These are phyloP conservation scores for Nicator chloris DNA, from an alignment of 2,113 vertebrate genomes.

Conservation along the genomic window DNA sequence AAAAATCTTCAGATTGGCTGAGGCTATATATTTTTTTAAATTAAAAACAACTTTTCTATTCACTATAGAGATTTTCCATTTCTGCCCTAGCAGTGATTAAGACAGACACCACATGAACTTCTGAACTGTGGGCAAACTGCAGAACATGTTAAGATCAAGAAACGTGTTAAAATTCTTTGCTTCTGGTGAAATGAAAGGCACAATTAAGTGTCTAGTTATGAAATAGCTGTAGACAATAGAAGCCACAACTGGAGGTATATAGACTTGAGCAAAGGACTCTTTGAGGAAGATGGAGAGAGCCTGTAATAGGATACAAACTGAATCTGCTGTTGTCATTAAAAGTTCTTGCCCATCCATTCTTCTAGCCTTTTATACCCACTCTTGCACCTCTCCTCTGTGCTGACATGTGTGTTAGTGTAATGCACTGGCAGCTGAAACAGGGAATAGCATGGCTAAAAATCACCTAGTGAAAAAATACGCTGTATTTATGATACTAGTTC, in stretches of 20 bases:
- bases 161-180: neutral
- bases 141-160: neutral
- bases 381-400: neutral
- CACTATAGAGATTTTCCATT: neutral
- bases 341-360: neutral
- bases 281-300: neutral
- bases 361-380: neutral
- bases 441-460: neutral
- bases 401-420: neutral
- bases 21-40: neutral
- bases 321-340: neutral
- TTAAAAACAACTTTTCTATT: neutral
- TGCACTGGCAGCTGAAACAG: neutral
- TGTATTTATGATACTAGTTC: neutral
- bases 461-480: neutral
- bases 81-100: neutral
- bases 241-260: neutral
- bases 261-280: neutral
- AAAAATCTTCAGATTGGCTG: neutral
- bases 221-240: neutral
- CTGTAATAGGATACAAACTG: neutral
- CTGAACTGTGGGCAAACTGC: neutral
- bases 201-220: neutral
- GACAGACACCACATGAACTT: fast-evolving
- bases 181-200: neutral